Percentiles rank a stretch among this genome's conserved stretches.
phyloP scores from a whole-genome alignment of 2,113 vertebrate species.

The Lasiurus borealis region DNA sequence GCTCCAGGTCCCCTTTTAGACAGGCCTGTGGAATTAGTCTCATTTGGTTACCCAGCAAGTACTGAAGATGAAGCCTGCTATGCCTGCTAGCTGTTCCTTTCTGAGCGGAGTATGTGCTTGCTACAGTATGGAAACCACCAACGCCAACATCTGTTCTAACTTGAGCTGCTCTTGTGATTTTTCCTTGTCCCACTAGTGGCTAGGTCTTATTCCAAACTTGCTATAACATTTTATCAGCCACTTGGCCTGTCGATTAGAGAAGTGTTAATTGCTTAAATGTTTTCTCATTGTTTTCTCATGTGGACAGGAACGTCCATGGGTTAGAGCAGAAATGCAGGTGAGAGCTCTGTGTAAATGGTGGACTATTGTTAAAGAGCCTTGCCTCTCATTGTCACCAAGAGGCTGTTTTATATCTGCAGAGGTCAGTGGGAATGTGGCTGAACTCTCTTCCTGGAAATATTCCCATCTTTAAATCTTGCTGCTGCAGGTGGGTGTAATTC shows the following conservation, averaged over 20 bases:
- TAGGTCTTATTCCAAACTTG: neutral
- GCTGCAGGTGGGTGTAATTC: conserved; percentile 62
- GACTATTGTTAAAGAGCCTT: conserved; percentile 13
- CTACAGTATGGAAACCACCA: neutral
- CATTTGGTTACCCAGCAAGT: neutral
- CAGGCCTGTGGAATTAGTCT: neutral
- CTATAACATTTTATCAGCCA: conserved; percentile 8
- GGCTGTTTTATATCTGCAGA: conserved; percentile 44
- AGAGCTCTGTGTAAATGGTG: neutral
- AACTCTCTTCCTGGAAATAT: conserved; percentile 55
- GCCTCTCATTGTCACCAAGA: neutral
- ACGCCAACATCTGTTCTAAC: neutral
- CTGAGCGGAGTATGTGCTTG: neutral
- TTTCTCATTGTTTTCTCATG: conserved; percentile 32
- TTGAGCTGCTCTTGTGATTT: neutral
- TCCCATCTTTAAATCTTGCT: conserved; percentile 67
- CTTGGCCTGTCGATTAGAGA: neutral
- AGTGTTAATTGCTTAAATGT: conserved; percentile 3
- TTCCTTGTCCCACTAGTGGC: neutral
- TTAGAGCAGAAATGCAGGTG: neutral
- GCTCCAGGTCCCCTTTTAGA: neutral
- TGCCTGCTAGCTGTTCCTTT: neutral
- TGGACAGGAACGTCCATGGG: neutral
- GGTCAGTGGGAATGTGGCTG: conserved; percentile 47
- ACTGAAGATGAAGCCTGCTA: neutral